These are phyloP conservation scores for Matsumurasca onukii DNA, from an alignment of 1,140 invertebrate species.

Conservation along the genomic window DNA sequence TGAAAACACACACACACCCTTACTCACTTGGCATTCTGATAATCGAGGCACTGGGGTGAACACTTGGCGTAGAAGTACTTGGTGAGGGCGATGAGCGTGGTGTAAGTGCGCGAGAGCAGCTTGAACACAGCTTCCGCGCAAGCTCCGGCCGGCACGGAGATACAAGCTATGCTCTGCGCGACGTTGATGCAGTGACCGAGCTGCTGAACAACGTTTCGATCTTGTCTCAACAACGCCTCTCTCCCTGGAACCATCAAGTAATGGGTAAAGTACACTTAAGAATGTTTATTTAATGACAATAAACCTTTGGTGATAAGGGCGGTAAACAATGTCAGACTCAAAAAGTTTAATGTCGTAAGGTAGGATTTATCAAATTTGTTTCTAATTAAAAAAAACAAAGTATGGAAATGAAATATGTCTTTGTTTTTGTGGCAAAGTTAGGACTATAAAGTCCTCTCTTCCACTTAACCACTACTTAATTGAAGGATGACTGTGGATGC, in stretches of 20 bases:
- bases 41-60: conserved; percentile 32
- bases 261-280: not conserved
- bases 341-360: not conserved
- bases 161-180: conserved; percentile 33
- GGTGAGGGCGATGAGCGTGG: conserved; percentile 35
- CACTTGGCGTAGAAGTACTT: conserved; percentile 38
- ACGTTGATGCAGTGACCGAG: conserved; percentile 32
- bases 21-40: conserved; percentile 37
- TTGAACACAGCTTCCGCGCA: conserved; percentile 37
- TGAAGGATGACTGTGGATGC: no score
- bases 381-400: not conserved
- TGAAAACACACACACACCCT: no score
- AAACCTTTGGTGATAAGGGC: not conserved
- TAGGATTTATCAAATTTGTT: not conserved
- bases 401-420: no score
- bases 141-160: conserved; percentile 28
- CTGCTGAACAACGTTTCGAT: conserved; percentile 37
- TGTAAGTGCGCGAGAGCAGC: conserved; percentile 35
- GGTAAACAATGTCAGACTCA: not conserved
- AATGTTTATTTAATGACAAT: not conserved
- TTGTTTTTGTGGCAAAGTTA: no score
- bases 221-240: conserved; percentile 24
- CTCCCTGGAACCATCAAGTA: conserved; percentile 24
- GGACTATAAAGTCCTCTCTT: no score
- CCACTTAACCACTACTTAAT: no score